Conservation (phyloP, 2,888 invertebrate genomes). For the Ectemnius lituratus region DNA sequence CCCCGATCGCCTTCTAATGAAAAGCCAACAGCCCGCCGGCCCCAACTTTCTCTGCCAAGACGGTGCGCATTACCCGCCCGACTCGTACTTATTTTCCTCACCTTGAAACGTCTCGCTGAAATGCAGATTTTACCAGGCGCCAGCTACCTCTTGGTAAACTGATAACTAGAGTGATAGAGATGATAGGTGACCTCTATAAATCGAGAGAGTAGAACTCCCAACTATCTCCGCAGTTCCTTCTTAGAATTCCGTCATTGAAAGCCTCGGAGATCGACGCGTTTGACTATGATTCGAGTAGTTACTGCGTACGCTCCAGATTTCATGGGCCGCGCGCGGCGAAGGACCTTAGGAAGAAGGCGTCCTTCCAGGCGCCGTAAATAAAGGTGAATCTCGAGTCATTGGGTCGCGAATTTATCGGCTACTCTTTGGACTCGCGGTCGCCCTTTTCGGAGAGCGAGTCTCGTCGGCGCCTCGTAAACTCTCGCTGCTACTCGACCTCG, state of each 20-base stretch:
- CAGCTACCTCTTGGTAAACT: too few relatives aligned
- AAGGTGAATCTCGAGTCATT: conserved; percentile 10
- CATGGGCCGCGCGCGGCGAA: not conserved
- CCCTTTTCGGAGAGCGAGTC: conserved; percentile 2
- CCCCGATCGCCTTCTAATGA: conserved; percentile 4
- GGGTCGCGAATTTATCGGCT: conserved; percentile 6
- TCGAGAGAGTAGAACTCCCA: too few relatives aligned
- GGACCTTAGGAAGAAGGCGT: conserved; percentile 1
- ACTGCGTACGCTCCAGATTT: too few relatives aligned
- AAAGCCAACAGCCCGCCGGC: conserved; percentile 3
- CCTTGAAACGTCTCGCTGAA: too few relatives aligned
- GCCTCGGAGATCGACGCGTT: too few relatives aligned
- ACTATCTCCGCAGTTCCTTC: too few relatives aligned
- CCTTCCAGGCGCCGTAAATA: conserved; percentile 6
- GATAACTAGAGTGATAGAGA: too few relatives aligned
- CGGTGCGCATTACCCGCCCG: not conserved
- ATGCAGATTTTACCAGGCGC: too few relatives aligned
- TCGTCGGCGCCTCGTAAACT: conserved; percentile 27
- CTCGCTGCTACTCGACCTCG: conserved; percentile 8
- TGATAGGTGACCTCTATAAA: too few relatives aligned
- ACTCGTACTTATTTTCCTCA: too few relatives aligned
- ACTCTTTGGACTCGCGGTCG: conserved; percentile 4
- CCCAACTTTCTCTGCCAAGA: not conserved
- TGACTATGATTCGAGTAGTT: too few relatives aligned
- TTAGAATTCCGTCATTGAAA: too few relatives aligned